Conservation (phyloP, 2,888 invertebrate genomes). For the Drosophila pegasa region DNA sequence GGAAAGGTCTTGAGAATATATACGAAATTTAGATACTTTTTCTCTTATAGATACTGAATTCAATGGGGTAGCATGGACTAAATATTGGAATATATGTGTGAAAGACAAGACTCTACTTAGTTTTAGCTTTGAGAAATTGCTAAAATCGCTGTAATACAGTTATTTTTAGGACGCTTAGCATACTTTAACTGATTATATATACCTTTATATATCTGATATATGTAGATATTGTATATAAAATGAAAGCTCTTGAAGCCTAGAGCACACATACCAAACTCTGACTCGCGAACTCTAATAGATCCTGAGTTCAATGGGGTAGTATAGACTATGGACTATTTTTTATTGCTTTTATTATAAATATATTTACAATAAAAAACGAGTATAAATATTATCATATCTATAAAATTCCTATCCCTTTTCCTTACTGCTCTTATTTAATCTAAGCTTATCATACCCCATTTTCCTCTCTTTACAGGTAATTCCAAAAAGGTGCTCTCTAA, state of each 20-base stretch:
- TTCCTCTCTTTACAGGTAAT: neutral
- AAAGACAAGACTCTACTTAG: neutral
- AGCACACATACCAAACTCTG: neutral
- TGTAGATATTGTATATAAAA: neutral
- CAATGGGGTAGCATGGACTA: neutral
- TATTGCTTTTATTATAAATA: neutral
- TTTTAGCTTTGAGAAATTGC: neutral
- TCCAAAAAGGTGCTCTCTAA: conserved; percentile 30
- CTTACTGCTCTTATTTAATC: neutral
- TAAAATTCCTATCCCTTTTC: neutral
- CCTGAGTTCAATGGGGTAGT: neutral
- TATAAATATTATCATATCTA: neutral
- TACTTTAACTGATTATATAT: neutral
- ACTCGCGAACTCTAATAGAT: neutral
- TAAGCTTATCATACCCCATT: neutral
- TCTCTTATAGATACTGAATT: neutral
- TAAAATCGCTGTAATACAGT: conserved; percentile 6
- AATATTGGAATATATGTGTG: neutral
- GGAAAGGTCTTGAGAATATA: neutral
- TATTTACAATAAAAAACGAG: neutral
- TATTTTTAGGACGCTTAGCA: too few relatives aligned
- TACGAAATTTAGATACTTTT: neutral
- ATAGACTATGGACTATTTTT: neutral
- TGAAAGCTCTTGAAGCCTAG: neutral
- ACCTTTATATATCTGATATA: neutral